Conservation (phyloP, 2,888 invertebrate species). For the Nowickia ferox region DNA sequence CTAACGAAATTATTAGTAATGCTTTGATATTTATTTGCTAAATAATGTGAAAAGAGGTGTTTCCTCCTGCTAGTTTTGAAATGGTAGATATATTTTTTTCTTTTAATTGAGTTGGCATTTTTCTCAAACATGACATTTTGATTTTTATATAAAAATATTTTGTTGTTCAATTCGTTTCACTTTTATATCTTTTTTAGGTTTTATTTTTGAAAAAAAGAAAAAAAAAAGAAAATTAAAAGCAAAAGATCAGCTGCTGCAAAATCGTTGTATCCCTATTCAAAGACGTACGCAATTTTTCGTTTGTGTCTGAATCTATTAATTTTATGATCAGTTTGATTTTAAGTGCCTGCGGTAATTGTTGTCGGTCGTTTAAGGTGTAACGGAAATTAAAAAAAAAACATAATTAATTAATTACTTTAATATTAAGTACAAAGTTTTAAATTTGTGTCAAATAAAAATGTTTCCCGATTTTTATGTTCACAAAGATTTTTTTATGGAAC, state of each 20-base stretch:
- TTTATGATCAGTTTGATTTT: slow-evolving; percentile 68
- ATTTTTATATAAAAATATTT: slow-evolving; percentile 23
- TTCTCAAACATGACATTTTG: slow-evolving; percentile 61
- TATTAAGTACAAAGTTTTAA: background rate
- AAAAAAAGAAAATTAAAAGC: background rate
- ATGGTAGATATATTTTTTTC: background rate
- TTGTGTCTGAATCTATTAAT: slow-evolving; percentile 57
- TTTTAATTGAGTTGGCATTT: slow-evolving; percentile 61
- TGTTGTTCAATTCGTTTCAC: slow-evolving; percentile 26
- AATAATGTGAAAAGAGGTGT: slow-evolving; percentile 45
- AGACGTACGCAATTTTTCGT: slow-evolving; percentile 45
- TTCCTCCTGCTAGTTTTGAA: slow-evolving; percentile 44
- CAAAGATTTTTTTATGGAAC: slow-evolving; percentile 68
- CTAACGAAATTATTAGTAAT: slow-evolving; percentile 39
- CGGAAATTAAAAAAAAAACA: background rate
- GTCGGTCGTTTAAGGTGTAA: slow-evolving; percentile 31
- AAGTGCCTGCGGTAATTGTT: slow-evolving; percentile 61
- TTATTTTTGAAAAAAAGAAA: slow-evolving; percentile 2
- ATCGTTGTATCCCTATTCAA: slow-evolving; percentile 29
- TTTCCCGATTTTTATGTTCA: slow-evolving; percentile 71
- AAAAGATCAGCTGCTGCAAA: slow-evolving; percentile 54
- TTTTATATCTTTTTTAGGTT: slow-evolving; percentile 25
- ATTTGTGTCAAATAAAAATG: slow-evolving; percentile 36
- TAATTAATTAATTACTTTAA: background rate
- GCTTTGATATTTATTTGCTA: slow-evolving; percentile 54